Base-by-base conservation (phyloP, 2,113 vertebrate genomes). In the Paradoxurus hermaphroditus region DNA sequence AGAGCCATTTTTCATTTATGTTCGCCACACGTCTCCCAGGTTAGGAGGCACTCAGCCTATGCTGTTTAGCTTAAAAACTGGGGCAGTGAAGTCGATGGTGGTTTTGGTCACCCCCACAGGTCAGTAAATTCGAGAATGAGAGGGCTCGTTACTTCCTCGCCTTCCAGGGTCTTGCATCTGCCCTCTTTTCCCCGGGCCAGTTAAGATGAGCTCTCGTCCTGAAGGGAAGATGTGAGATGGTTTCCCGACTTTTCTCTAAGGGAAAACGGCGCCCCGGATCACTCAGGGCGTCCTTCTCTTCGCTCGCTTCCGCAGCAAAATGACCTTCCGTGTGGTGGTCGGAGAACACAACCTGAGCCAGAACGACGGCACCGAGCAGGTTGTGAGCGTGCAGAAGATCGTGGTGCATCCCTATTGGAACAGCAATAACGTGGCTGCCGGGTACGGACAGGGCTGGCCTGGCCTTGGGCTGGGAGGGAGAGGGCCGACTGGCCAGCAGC, bases 261-360 rank as follows among this genome's bases (percentile, higher is more conserved):
- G 10, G 36, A 21, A 73, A 10, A 95, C 53, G 49, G 51, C 15
- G 21, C 34, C 39, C 13, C 29, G 41, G 27, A 14, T 86, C 56
- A 29, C 78, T 29, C 56, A 41, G 68, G 62, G 34, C 0, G 67
- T 90, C 9, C 7, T 59, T 39, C 0, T 96, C 67, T 46, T 34
- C 0, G 95, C 63, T 95, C 44, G 18, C 3, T 19, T 11, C 95
- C 98, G 97, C 95, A 98, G 97, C 9, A 97, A 98, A 0, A 21
- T 97, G 98, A 98, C 98, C 3, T 99, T 99, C 98, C 99, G 99
- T 0, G 99, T 99, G 29, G 99, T 99, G 86, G 98, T 99, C 1
- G 99, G 99, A 11, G 99, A 99, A 0, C 99, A 99, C 97, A 98
- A 99, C 98, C 98, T 99, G 95, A 86, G 98, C 96, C 0, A 0